Evolutionary conservation across 2,113 vertebrate species (phyloP), one percentile per base, ranked within the genome.

Genomic region (Heterochromis multidens): DNA sequence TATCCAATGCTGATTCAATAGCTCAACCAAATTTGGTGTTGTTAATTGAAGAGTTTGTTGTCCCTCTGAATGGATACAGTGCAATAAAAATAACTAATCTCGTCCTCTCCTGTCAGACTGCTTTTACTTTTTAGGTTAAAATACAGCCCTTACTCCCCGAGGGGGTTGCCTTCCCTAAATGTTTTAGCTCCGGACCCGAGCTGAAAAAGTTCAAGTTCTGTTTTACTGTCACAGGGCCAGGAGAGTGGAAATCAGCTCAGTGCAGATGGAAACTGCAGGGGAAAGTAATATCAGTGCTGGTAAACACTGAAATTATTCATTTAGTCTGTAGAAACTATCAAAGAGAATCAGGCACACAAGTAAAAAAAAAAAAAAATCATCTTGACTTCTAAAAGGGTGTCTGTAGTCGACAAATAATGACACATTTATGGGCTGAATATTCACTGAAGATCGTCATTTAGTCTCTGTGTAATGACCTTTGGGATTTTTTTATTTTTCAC

Each of bases 121-220:
- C 29, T 87, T 89, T 58, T 86, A 87, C 87, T 82, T 86, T 89
- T 86, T 79, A 84, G 82, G 67, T 80, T 86, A 80, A 65, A 58
- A 76, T 74, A 43, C 67, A 77, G 84, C 46, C 56, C 46, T 4
- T 19, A 23, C 33, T 79, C 81, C 81, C 79, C 11, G 37, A 77
- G 59, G 62, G 72, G 56, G 70, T 74, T 27, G 77, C 35, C 60
- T 89, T 88, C 85, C 82, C 4, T 4, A 46, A 80, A 77, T 81
- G 17, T 63, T 89, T 94, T 19, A 72, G 77, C 65, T 81, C 37
- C 86, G 76, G 80, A 86, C 29, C 25, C 27, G 76, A 92, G 7
- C 76, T 43, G 52, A 85, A 70, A 85, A 80, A 70, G 43, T 80
- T 70, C 77, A 62, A 16, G 58, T 72, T 63, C 21, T 65, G 63